Conservation (phyloP, 23 tunicate species). For the Ciona savignyi region DNA sequence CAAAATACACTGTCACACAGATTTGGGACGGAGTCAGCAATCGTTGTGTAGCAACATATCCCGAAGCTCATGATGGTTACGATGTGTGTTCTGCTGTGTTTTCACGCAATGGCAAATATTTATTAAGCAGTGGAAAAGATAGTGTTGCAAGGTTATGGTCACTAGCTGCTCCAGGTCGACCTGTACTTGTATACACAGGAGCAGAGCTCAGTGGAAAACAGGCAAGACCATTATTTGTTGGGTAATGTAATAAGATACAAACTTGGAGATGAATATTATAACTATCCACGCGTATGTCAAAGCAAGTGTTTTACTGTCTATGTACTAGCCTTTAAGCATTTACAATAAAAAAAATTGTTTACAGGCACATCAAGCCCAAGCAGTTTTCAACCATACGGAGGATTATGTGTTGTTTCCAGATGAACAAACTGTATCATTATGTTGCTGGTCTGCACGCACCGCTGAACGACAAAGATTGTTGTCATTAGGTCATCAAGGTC, state of each 20-base stretch:
- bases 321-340: too few species aligned
- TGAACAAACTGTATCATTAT: constrained; percentile 79
- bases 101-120: constrained; percentile 74
- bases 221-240: constrained; percentile 6
- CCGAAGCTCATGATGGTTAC: constrained; percentile 60
- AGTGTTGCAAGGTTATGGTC: constrained; percentile 85
- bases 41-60: constrained; percentile 49
- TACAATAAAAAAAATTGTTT: too few species aligned
- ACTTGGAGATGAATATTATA: too few species aligned
- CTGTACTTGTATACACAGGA: constrained; percentile 72
- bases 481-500: constrained; percentile 84
- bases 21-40: constrained; percentile 89
- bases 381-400: constrained; percentile 87
- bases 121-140: constrained; percentile 84
- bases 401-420: constrained; percentile 84
- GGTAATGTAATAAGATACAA: too few species aligned
- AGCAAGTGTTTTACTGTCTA: too few species aligned
- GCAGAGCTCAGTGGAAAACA: constrained; percentile 90
- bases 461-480: constrained; percentile 73
- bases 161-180: constrained; percentile 50
- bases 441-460: constrained; percentile 86
- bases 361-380: constrained; percentile 84
- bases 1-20: too few species aligned
- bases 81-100: constrained; percentile 63
- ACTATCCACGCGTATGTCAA: too few species aligned